These are phyloP conservation scores for Myiozetetes cayanensis DNA, from an alignment of 2,113 vertebrate genomes.

Conservation along the genomic window DNA sequence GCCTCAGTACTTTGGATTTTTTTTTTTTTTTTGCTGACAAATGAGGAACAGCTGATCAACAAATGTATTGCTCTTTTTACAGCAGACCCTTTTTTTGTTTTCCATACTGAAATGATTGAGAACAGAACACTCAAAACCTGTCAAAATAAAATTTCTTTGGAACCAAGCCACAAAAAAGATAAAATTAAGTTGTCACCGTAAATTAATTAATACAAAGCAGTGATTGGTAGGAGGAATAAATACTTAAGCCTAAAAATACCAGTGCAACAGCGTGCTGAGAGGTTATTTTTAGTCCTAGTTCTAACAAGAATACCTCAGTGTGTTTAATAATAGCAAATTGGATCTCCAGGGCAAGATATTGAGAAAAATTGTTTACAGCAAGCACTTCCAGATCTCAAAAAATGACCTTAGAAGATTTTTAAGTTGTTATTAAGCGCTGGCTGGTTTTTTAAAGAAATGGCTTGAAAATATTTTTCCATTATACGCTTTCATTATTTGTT, in stretches of 20 bases:
- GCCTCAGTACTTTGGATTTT: background rate
- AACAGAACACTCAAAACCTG: background rate
- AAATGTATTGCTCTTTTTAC: background rate
- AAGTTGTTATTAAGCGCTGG: slow-evolving; percentile 9
- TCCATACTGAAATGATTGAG: background rate
- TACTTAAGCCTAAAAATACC: background rate
- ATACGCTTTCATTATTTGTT: background rate
- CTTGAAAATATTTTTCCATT: background rate
- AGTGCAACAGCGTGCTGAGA: background rate
- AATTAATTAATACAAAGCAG: background rate
- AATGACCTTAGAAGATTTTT: background rate
- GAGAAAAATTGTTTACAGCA: background rate
- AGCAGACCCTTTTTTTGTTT: background rate
- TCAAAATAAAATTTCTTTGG: background rate
- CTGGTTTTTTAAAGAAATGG: background rate
- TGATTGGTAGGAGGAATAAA: background rate
- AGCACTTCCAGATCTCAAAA: background rate
- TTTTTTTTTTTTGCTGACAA: background rate
- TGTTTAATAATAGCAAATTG: slow-evolving; percentile 31
- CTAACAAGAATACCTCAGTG: slow-evolving; percentile 2
- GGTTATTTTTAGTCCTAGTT: slow-evolving; percentile 5
- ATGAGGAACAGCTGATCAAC: background rate
- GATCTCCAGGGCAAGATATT: slow-evolving; percentile 5
- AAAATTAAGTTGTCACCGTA: background rate
- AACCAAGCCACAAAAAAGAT: background rate